Conservation (phyloP, 2,113 vertebrate species). For the Buteo buteo region DNA sequence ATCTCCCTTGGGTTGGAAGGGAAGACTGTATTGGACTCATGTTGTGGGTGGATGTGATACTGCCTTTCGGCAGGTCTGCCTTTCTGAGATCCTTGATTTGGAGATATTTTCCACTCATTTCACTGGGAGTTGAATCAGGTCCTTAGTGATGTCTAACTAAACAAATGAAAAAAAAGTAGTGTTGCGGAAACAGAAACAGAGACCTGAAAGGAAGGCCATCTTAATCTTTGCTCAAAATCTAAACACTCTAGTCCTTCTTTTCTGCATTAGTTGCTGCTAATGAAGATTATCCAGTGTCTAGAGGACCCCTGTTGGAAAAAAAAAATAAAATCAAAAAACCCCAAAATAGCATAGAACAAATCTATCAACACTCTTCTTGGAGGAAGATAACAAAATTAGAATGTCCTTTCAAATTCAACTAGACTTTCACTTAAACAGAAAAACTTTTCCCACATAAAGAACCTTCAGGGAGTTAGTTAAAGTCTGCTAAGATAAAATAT, state of each 20-base stretch:
- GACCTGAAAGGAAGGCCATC: not conserved
- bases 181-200: not conserved
- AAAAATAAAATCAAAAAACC: not conserved
- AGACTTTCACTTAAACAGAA: conserved; percentile 51
- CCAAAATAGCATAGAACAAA: not conserved
- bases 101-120: not conserved
- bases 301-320: not conserved
- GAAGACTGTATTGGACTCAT: not conserved
- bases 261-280: not conserved
- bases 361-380: not conserved
- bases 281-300: not conserved
- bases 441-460: conserved; percentile 44
- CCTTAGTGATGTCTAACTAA: not conserved
- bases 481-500: conserved; percentile 66
- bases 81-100: not conserved
- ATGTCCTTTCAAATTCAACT: conserved; percentile 37
- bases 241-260: not conserved
- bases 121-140: not conserved
- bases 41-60: not conserved
- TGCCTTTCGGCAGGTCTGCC: not conserved
- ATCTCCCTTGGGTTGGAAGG: not conserved
- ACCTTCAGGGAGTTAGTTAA: conserved; percentile 51
- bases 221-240: not conserved
- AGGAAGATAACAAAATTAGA: not conserved
- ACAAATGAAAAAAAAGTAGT: not conserved